A percentile compares a stretch with the other conserved stretches of the same genome.
phyloP scores from a whole-genome alignment of 2,113 vertebrate genomes.

The Tonatia bakeri region DNA sequence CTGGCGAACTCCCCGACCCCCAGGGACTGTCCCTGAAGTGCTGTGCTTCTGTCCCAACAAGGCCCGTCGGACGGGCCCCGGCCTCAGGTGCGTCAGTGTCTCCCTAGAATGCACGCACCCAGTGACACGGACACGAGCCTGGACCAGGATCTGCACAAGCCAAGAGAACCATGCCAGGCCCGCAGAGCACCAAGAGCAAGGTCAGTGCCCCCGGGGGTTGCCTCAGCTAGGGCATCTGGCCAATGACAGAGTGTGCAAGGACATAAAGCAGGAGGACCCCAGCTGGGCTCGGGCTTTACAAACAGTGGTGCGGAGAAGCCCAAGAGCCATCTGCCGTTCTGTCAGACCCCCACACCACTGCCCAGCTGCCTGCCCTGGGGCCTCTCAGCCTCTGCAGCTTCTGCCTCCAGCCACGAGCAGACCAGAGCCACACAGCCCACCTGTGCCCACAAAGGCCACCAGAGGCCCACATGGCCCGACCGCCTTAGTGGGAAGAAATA shows the following conservation, averaged over 20 bases:
- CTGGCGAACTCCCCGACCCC: background rate
- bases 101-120: accelerated
- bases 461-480: accelerated
- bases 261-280: background rate
- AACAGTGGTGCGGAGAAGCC: background rate
- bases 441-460: background rate
- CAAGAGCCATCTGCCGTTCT: background rate
- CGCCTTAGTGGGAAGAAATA: background rate
- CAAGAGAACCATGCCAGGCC: background rate
- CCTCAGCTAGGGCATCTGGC: background rate
- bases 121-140: background rate
- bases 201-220: accelerated
- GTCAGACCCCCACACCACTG: accelerated
- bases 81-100: background rate
- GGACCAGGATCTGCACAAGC: background rate
- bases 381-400: background rate
- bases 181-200: background rate
- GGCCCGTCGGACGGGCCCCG: accelerated
- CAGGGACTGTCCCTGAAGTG: accelerated
- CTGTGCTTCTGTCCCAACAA: accelerated
- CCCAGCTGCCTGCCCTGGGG: accelerated
- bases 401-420: background rate
- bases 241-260: accelerated
- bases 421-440: background rate
- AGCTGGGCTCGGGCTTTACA: accelerated